Evolutionary conservation across 2,888 invertebrate species (phyloP).

Genomic region (Eumerus sabulonum): DNA sequence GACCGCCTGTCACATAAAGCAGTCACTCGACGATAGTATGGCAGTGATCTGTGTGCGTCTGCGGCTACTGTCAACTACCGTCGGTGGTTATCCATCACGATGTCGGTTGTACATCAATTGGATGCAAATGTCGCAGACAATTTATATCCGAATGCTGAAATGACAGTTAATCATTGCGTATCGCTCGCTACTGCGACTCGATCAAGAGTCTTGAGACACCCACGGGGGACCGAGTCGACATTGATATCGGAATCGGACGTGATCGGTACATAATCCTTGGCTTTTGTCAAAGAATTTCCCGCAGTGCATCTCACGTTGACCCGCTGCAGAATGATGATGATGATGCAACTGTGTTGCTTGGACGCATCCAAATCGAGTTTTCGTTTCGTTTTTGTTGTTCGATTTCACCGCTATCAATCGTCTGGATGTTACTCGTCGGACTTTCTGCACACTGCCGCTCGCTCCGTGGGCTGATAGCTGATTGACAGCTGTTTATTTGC

Average conservation of each 20-base stretch:
- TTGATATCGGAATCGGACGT: conserved; percentile 6
- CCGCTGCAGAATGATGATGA: conserved; percentile 9
- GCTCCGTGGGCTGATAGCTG: conserved; percentile 58
- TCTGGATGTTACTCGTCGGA: conserved; percentile 23
- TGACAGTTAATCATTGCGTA: conserved; percentile 69
- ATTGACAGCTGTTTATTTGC: conserved; percentile 70
- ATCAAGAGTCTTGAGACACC: conserved; percentile 10
- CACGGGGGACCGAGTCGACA: neutral
- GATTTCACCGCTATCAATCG: conserved; percentile 37
- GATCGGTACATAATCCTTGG: too few species aligned
- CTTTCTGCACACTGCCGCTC: conserved; percentile 24
- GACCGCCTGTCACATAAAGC: conserved; percentile 66
- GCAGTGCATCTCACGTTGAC: conserved; percentile 6
- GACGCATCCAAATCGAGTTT: conserved; percentile 24
- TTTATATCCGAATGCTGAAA: conserved; percentile 69
- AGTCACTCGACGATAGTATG: conserved; percentile 57
- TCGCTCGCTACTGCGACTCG: conserved; percentile 30
- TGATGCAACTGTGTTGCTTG: conserved; percentile 10
- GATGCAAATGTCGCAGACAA: conserved; percentile 71
- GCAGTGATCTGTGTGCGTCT: conserved; percentile 57
- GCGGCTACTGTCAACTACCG: conserved; percentile 45
- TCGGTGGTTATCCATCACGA: conserved; percentile 64
- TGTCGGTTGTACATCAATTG: conserved; percentile 71
- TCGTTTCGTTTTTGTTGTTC: conserved; percentile 39
- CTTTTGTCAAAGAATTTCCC: conserved; percentile 3